Conservation (phyloP, 2,113 vertebrate species). For the Sebastes schlegelii region DNA sequence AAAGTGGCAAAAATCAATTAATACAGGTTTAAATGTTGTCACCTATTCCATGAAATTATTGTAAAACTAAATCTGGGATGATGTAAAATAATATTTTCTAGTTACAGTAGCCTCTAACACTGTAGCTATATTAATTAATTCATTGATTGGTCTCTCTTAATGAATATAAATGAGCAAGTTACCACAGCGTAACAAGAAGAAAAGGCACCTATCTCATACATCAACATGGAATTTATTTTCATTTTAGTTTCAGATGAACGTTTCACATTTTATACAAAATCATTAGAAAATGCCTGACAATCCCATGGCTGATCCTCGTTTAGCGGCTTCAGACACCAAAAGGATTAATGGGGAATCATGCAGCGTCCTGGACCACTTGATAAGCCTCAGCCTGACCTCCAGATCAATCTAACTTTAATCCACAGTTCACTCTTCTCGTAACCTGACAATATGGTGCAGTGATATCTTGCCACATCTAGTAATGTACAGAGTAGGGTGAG, state of each 20-base stretch:
- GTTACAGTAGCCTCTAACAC: neutral
- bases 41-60: neutral
- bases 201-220: constrained; percentile 49
- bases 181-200: constrained; percentile 27
- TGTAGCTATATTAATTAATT: too few species aligned
- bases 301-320: constrained; percentile 50
- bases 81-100: neutral
- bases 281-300: constrained; percentile 79
- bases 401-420: constrained; percentile 24
- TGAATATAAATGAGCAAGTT: neutral
- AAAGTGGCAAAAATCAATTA: neutral
- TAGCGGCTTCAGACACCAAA: constrained; percentile 34
- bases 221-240: constrained; percentile 80
- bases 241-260: constrained; percentile 76
- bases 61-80: neutral
- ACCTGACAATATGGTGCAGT: constrained; percentile 33
- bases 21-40: neutral
- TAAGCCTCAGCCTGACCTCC: constrained; percentile 46
- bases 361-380: constrained; percentile 55
- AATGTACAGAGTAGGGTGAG: constrained; percentile 55
- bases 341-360: constrained; percentile 57
- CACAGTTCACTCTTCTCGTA: constrained; percentile 20
- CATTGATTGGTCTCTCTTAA: neutral
- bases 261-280: constrained; percentile 83
- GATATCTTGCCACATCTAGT: constrained; percentile 53